Evolutionary conservation across 92 coral and sea anemone genomes (phyloP).

Genomic region (Montipora capitata): DNA sequence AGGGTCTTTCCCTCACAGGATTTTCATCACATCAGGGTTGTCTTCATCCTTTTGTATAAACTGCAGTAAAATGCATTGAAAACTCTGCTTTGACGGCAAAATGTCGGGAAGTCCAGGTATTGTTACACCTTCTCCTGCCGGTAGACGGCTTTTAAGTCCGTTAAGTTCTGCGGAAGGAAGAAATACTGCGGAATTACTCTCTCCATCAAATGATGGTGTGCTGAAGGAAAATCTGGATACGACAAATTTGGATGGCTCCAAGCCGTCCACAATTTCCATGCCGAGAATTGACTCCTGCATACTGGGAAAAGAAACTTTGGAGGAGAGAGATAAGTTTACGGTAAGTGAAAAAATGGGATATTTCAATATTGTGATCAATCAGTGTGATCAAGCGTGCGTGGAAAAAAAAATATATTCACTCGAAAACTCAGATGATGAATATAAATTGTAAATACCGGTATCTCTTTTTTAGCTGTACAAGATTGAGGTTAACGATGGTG

Average conservation of each 20-base stretch:
- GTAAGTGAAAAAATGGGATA: conserved; percentile 43
- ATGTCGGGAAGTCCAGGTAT: conserved; percentile 13
- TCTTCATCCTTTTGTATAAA: not conserved
- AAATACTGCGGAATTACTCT: not conserved
- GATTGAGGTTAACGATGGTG: conserved; percentile 89
- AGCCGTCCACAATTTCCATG: conserved; percentile 49
- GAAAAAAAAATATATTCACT: no score
- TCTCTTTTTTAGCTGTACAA: conserved; percentile 81
- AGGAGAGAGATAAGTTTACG: conserved; percentile 89
- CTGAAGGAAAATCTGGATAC: not conserved
- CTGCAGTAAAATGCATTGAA: not conserved
- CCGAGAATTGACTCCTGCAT: conserved; percentile 88
- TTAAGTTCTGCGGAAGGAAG: conserved; percentile 3
- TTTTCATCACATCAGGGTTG: no score
- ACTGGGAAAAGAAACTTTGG: conserved; percentile 81
- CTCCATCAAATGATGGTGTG: not conserved
- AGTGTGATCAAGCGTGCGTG: not conserved
- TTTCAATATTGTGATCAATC: conserved; percentile 29
- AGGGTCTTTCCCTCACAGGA: no score
- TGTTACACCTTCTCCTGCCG: not conserved
- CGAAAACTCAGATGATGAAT: no score
- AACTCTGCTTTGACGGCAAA: not conserved
- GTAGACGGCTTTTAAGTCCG: conserved; percentile 29
- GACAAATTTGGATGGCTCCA: not conserved
- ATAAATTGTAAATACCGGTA: no score